A percentile compares a stretch with the other conserved stretches of the same genome.
Evolutionary conservation across 92 coral and sea anemone genomes (phyloP).

Genomic region (Desmophyllum pertusum): DNA sequence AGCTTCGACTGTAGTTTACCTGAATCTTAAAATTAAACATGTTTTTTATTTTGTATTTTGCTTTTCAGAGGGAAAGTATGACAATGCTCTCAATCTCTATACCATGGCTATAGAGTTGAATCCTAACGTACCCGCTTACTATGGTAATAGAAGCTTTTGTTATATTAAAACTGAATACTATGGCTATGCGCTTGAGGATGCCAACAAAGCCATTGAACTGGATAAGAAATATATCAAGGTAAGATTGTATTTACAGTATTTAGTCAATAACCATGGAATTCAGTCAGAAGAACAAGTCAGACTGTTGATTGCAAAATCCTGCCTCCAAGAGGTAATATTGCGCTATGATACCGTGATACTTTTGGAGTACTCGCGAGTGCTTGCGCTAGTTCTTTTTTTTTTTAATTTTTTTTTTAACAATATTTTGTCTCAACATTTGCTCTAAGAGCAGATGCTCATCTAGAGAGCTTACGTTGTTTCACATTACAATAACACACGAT

Average conservation of each 20-base stretch:
- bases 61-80: conserved; percentile 75
- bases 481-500: too few relatives aligned
- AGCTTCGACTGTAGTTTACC: background rate
- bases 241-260: background rate
- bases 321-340: too few relatives aligned
- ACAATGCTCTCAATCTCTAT: conserved; percentile 76
- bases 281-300: too few relatives aligned
- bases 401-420: too few relatives aligned
- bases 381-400: too few relatives aligned
- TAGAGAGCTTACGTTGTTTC: too few relatives aligned
- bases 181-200: conserved; percentile 94
- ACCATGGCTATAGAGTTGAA: conserved; percentile 86
- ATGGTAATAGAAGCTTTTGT: conserved; percentile 97
- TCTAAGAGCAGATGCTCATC: too few relatives aligned
- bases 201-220: conserved; percentile 92
- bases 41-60: background rate
- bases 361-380: too few relatives aligned
- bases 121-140: conserved; percentile 83
- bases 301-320: too few relatives aligned
- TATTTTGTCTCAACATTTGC: too few relatives aligned
- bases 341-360: too few relatives aligned
- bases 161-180: conserved; percentile 87
- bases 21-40: background rate
- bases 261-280: too few relatives aligned
- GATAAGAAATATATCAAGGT: conserved; percentile 93